These are phyloP conservation scores for Sinosuthora webbiana DNA, from an alignment of 2,113 vertebrate species.

Conservation along the genomic window DNA sequence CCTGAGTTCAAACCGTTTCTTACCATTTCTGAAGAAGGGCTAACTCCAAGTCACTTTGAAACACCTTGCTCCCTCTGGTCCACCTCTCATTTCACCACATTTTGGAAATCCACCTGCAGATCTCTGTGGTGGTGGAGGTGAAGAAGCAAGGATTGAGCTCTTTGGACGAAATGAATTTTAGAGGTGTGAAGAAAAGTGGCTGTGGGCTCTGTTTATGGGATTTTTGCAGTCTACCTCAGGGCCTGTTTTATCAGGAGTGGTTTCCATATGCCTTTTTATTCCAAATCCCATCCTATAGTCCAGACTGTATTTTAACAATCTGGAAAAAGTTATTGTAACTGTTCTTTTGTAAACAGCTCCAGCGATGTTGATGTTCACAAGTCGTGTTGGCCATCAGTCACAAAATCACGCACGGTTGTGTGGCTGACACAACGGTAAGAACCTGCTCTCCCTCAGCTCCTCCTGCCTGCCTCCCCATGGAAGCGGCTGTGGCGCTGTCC, in stretches of 20 bases:
- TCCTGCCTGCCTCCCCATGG: no score
- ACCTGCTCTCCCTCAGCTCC: not conserved
- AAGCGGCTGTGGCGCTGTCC: fast-evolving
- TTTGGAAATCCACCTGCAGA: not conserved
- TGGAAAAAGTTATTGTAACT: not conserved
- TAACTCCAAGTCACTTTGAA: not conserved
- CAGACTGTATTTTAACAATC: not conserved
- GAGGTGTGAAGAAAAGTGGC: not conserved
- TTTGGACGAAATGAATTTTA: fast-evolving
- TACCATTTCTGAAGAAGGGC: not conserved
- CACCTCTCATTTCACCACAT: not conserved
- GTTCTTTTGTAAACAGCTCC: not conserved
- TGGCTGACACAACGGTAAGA: fast-evolving
- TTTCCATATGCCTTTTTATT: not conserved
- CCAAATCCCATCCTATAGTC: not conserved
- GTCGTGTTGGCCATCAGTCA: fast-evolving
- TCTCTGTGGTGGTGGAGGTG: not conserved
- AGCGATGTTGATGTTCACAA: fast-evolving
- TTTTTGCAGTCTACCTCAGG: not conserved
- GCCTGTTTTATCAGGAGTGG: fast-evolving
- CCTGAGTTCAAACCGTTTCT: not conserved
- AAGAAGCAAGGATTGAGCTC: not conserved
- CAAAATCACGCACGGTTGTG: fast-evolving
- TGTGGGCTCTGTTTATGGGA: not conserved
- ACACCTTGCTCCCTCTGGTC: not conserved